Base-by-base conservation (phyloP, 2,888 invertebrate species). In the Eilema depressum region DNA sequence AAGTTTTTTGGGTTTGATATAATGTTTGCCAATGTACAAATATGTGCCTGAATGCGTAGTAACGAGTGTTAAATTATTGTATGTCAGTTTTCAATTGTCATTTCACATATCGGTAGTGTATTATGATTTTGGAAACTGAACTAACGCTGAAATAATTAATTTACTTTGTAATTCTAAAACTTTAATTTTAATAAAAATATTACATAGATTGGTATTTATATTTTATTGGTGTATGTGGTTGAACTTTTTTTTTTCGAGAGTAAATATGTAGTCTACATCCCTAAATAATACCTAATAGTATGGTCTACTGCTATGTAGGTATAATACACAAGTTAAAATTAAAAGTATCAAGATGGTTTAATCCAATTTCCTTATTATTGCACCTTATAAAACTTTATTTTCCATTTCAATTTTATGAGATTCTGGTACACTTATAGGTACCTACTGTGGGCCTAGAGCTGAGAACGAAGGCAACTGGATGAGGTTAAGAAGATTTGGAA, bases 1-100 rank as follows among this genome's bases (percentile, higher is more conserved):
- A 94, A 90, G 95, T 95, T 70, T 94, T 95, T 87, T 95, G 95
- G 95, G 95, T 95, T 76, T 95, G 76, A 92, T 53, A n/a, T 75
- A 68, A 74, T 73, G 63, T 78, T 79, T 73, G 78, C 73, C 63
- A 78, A 80, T 82, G 88, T 90, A 88, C 88, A 89, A 90, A 88
- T 81, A 71, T 66, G 82, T 82, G 83, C 78, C 76, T 76, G 67
- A 76, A 77, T 80, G 66, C 68, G 75, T 76, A 77, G 64, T 73
- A 72, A 70, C 56, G 76, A 76, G 73, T 70, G 66, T 74, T 78
- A 81, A 83, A 78, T 82, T 78, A 83, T 83, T 83, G 63, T 75
- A 74, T 74, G 70, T 78, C 70, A 71, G 78, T 83, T 75, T 80
- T 73, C 66, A 70, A 56, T 70, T 76, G 56, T 73, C 69, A 74